These are phyloP conservation scores for Dryococelus australis DNA, from an alignment of 2,888 invertebrate genomes.

Conservation along the genomic window DNA sequence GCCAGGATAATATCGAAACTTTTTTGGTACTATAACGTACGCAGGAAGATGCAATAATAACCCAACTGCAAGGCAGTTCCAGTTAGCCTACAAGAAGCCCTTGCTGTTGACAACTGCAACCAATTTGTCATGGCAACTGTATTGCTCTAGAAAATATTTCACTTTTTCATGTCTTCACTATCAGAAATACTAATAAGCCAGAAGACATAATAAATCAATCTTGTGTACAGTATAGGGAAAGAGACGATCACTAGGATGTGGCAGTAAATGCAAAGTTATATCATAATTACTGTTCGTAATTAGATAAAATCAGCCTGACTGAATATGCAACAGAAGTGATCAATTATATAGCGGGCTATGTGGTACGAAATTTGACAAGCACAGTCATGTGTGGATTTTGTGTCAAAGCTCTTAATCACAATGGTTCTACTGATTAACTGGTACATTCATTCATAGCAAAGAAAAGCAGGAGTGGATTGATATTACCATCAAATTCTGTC, in stretches of 20 bases:
- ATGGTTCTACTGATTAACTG: background rate
- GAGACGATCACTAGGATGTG: background rate
- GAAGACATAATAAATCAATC: background rate
- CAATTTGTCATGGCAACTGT: background rate
- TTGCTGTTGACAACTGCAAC: background rate
- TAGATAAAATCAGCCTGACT: background rate
- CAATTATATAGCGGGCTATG: background rate
- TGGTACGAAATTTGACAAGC: background rate
- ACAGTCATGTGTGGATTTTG: background rate
- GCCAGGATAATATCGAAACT: background rate
- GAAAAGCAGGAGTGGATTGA: too few relatives aligned
- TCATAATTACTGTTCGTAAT: background rate
- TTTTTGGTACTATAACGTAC: background rate
- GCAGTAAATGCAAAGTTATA: background rate
- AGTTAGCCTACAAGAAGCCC: background rate
- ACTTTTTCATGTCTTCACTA: background rate
- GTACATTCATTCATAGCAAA: too few relatives aligned
- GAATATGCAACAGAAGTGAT: background rate
- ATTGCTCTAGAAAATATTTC: background rate
- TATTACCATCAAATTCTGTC: too few relatives aligned
- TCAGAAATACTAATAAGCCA: background rate
- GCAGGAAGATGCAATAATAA: background rate
- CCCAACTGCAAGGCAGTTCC: background rate
- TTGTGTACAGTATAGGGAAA: background rate
- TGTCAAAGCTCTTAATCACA: background rate